Percentiles rank a stretch among this genome's conserved stretches.
Evolutionary conservation across 2,113 vertebrate species (phyloP).

Genomic region (Apodemus speciosus): DNA sequence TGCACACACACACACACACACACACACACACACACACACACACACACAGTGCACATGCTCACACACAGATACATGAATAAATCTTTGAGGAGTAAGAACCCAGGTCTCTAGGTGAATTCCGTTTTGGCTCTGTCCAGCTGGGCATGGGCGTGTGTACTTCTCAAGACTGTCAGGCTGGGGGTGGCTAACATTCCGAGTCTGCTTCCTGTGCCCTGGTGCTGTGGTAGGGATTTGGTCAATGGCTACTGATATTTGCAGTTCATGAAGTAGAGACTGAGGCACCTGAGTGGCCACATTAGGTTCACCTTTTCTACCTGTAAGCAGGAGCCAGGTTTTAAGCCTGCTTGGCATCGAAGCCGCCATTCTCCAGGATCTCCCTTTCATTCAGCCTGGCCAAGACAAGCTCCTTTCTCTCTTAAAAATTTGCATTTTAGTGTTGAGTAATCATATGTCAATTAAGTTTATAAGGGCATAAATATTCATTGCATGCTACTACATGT

Average conservation of each 20-base stretch:
- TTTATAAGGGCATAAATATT: slow-evolving; percentile 37
- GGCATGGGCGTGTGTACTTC: background rate
- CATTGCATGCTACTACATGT: slow-evolving; percentile 28
- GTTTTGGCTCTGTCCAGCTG: background rate
- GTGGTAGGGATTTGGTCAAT: background rate
- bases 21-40: background rate
- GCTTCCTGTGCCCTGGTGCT: background rate
- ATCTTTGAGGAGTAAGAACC: background rate
- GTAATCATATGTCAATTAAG: slow-evolving; percentile 48
- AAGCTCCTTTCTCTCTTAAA: slow-evolving; percentile 37
- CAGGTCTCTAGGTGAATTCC: background rate
- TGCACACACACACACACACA: background rate
- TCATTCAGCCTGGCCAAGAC: slow-evolving; percentile 3
- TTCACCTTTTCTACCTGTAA: background rate
- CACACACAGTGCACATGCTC: background rate
- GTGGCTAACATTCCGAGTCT: background rate
- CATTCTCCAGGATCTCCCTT: background rate
- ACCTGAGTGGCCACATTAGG: background rate
- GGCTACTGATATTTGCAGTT: background rate
- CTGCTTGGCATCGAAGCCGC: background rate
- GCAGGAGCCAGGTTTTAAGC: background rate
- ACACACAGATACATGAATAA: background rate
- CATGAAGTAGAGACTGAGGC: background rate
- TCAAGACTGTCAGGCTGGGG: background rate
- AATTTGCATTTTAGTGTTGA: slow-evolving; percentile 9